Base-by-base conservation (phyloP, 1,140 invertebrate species). In the Cyclargus thomasi region DNA sequence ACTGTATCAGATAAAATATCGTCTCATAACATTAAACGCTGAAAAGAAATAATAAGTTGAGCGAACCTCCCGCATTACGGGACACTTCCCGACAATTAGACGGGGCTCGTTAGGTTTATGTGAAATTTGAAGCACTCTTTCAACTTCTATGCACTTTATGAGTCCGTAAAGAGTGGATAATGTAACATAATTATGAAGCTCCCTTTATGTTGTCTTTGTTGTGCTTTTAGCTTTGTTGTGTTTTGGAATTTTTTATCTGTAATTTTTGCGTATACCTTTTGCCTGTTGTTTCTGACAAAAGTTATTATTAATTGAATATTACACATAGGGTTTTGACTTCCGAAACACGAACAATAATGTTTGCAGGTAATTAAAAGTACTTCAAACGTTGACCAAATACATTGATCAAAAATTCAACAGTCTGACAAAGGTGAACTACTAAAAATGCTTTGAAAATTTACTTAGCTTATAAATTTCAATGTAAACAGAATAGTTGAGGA, bases 81-180 rank as follows among this genome's bases (percentile, higher is more conserved):
- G 80, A 85, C 79, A 82, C 84, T 89, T 88, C 82, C 82, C 84
- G 86, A 87, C 83, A 89, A 89, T 89, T 87, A 89, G 82, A 86
- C 71, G 74, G 69, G 76, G 64, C 80, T 88, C 86, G 84, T 86
- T 88, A 86, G 74, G 74, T 85, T 83, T 74, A 80, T 79, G 72
- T 73, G 73, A 75, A 72, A 71, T 74, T 65, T 67, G 65, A 67
- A 71, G 70, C 71, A 65, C 73, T 75, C 74, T 74, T 77, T 73
- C 73, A 62, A 74, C 72, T 74, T 70, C 74, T 74, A 67, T 79
- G 72, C 81, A 70, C 75, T 79, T 81, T 80, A 79, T 73, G 76
- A 73, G 68, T 70, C 69, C 67, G 72, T 76, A 72, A 78, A 77
- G 73, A 77, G 62, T 74, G 68, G 65, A 72, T 75, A 69, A 76